Conservation (phyloP, 2,797 vertebrate species). For the Taenioides sp. region DNA sequence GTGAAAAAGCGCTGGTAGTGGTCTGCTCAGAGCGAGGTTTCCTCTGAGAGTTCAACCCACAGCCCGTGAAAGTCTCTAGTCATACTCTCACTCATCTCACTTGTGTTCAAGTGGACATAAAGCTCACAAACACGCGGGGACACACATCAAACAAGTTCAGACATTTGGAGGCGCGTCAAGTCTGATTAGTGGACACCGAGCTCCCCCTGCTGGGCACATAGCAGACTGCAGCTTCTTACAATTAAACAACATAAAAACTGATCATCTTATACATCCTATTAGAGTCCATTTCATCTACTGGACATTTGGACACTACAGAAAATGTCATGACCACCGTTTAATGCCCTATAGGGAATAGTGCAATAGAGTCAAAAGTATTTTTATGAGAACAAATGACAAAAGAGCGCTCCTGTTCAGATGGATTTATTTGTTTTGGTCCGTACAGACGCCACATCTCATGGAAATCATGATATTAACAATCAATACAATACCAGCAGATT, state of each 20-base stretch:
- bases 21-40: background rate
- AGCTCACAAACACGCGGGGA: background rate
- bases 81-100: background rate
- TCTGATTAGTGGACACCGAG: background rate
- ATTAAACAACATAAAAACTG: no score
- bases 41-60: background rate
- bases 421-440: conserved; percentile 5
- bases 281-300: no score
- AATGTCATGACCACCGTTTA: no score
- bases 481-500: conserved; percentile 1
- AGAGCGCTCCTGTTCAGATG: background rate
- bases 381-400: background rate
- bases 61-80: background rate
- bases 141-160: background rate
- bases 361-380: background rate
- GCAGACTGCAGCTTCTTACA: background rate
- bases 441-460: background rate
- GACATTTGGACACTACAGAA: no score
- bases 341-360: no score
- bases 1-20: no score
- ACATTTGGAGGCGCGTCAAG: conserved; percentile 20
- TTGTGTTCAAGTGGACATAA: background rate
- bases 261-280: no score
- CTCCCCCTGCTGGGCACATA: conserved; percentile 42
- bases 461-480: background rate